Conservation (phyloP, 2,888 invertebrate genomes). For the Acrobasis consociella region DNA sequence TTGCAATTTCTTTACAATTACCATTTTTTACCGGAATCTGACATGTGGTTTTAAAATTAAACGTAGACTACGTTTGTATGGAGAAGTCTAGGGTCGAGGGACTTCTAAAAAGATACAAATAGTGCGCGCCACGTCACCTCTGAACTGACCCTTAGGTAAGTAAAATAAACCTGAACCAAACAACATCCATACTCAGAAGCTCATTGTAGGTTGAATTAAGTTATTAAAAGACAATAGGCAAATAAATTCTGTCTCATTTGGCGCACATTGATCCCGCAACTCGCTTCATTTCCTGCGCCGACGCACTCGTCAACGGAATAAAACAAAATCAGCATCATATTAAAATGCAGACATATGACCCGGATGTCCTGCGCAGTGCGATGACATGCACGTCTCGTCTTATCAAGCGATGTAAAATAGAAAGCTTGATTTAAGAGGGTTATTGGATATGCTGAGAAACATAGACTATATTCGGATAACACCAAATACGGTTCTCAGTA, state of each 20-base stretch:
- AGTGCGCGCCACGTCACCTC: too few species aligned
- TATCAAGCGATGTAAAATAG: slow-evolving; percentile 1
- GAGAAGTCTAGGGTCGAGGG: too few species aligned
- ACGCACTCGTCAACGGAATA: background rate
- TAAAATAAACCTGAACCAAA: too few species aligned
- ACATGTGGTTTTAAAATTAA: too few species aligned
- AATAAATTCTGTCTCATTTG: background rate
- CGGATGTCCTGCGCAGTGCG: slow-evolving; percentile 22
- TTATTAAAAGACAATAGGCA: background rate
- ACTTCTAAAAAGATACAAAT: too few species aligned
- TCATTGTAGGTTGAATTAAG: background rate
- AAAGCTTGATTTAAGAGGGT: background rate
- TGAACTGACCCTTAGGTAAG: too few species aligned
- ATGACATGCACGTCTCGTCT: background rate
- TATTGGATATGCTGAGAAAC: too few species aligned
- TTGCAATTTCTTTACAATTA: too few species aligned
- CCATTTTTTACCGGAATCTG: too few species aligned
- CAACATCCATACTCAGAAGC: background rate
- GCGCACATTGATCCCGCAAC: background rate
- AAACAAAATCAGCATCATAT: background rate
- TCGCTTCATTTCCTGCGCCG: slow-evolving; percentile 2
- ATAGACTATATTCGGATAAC: too few species aligned
- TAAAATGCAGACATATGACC: slow-evolving; percentile 12
- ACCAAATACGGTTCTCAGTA: too few species aligned
- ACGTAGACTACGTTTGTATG: too few species aligned